Evolutionary conservation across 1,140 invertebrate species (phyloP), one percentile per base, ranked within the genome.

Genomic region (Solenopsis invicta): DNA sequence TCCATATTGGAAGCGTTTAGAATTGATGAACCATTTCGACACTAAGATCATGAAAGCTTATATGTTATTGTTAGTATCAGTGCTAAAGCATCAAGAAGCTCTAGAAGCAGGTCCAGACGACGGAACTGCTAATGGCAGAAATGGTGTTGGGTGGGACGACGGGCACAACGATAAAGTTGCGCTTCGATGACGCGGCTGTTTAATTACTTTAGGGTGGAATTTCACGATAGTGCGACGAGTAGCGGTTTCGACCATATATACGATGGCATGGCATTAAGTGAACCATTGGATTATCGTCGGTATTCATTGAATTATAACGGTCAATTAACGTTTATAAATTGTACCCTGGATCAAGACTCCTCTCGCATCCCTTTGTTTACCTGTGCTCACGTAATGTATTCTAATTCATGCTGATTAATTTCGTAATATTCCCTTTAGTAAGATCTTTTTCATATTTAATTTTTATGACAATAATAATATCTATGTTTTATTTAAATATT

Each of bases 201-300:
- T 86, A 90, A 90, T 90, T 89, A 76, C 85, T 69, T 90, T 85
- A 89, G 85, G 80, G 71, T 54, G 78, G 85, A 87, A 89, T 88
- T 85, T 84, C 74, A 77, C 69, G 54, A 61, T 66, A 59, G 69
- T 18, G 6, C 34, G 10, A 34, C 45, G 82, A 66, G 71, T 61
- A 54, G 61, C 52, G 66, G 67, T 85, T 37, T 52, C 12, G 37
- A 52, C 76, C 37, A 81, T 87, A 84, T 74, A 66, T 85, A 59
- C 80, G 56, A 21, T n/a, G 6, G 12, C 61, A 29, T 50, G 6
- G 50, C 62, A 41, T 66, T 80, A 85, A 90, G 61, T 87, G 74
- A 69, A 71, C 29, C 82, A 50, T 69, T 69, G 41, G 41, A 50
- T 41, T 56, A 54, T 59, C 67, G 12, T 48, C 13, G 4, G 37